Evolutionary conservation across 2,888 invertebrate species (phyloP).

Genomic region (Pterostichus madidus): DNA sequence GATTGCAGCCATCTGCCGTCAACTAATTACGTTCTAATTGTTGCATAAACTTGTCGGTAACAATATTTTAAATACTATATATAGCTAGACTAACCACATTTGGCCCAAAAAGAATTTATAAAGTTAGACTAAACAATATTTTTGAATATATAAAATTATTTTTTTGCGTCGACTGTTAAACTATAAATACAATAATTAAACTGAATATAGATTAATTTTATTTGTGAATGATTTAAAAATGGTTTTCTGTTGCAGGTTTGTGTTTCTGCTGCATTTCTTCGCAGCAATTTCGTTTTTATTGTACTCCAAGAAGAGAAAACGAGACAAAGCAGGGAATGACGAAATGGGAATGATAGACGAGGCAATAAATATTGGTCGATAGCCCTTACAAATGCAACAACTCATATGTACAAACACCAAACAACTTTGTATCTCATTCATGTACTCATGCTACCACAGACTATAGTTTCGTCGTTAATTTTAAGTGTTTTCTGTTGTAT

Average conservation of each 20-base stretch:
- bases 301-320: constrained; percentile 91
- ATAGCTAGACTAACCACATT: no score
- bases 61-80: no score
- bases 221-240: no score
- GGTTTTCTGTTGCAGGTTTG: constrained; percentile 77
- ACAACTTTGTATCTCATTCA: constrained; percentile 46
- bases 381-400: constrained; percentile 26
- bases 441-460: constrained; percentile 26
- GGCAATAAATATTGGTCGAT: constrained; percentile 77
- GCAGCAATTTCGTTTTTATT: constrained; percentile 87
- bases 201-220: no score
- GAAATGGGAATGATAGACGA: constrained; percentile 92
- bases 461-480: constrained; percentile 56
- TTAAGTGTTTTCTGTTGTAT: constrained; percentile 57
- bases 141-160: no score
- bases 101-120: no score
- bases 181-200: no score
- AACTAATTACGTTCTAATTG: no score
- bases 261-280: constrained; percentile 84
- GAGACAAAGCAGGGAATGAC: constrained; percentile 89
- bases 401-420: constrained; percentile 47
- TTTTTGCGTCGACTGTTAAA: no score
- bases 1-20: no score
- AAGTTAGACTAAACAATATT: no score
- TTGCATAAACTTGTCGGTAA: no score